Base-by-base conservation (phyloP, 2,113 vertebrate genomes). In the Thryonomys swinderianus region DNA sequence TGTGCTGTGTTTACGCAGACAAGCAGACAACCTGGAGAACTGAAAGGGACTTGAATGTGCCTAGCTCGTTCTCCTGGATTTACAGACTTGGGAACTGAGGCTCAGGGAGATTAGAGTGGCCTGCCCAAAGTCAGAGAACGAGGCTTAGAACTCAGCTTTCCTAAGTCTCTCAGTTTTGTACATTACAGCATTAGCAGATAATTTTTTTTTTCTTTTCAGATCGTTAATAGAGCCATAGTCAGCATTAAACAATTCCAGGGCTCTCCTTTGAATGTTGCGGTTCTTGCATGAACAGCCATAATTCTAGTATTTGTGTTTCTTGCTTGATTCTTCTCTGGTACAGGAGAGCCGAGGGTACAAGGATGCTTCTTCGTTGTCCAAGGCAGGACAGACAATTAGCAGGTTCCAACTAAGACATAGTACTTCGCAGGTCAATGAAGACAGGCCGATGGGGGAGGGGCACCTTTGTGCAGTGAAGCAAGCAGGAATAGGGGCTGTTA, bases 231-330 rank as follows among this genome's bases (percentile, higher is more conserved):
- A 80, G 13, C 81, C 12, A 37, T 16, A 21, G 34, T 85, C 13
- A 71, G 71, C 85, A 61, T 85, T 32, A 78, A 69, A 66, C 30
- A 59, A 32, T 71, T 71, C 53, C 37, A 79, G 59, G 11, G 53
- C 40, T 76, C 14, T 55, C 73, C 51, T 91, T 83, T 88, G 85
- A 64, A 10, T 25, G 21, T 81, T 61, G 62, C 59, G 78, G 67
- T 32, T 3, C 0, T 69, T 45, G 17, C 2, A 0, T 27, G 32
- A 69, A 79, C 42, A 66, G 42, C 67, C 34, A 0, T 66, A 45
- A 76, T 40, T 3, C 48, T 10, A 53, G 62, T 34, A 21, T 88
- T 80, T 42, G 25, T 20, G 18, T 74, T 85, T 83, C 81, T 87
- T 73, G n/a, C 27, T 30, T 61, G 40, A 25, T 34, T 62, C 57